These are phyloP conservation scores for Hypselothyrea guttata DNA, from an alignment of 2,888 invertebrate genomes.

Conservation along the genomic window DNA sequence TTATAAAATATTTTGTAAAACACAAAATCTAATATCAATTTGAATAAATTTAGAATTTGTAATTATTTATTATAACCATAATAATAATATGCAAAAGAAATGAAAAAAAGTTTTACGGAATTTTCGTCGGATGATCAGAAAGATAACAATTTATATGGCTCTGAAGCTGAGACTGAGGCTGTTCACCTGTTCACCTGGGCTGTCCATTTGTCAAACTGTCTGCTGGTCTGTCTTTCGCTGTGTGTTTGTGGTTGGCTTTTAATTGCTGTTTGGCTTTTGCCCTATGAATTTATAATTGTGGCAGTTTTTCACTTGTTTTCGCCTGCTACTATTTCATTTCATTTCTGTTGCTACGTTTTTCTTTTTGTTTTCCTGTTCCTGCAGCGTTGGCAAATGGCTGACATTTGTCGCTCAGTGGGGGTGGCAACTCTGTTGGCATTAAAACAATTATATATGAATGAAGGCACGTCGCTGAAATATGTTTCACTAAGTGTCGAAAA, in stretches of 20 bases:
- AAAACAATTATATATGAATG: conserved; percentile 62
- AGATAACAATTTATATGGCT: conserved; percentile 15
- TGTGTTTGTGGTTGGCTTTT: conserved; percentile 7
- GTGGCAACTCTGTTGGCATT: conserved; percentile 21
- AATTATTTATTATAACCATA: too few relatives aligned
- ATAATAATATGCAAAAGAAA: too few relatives aligned
- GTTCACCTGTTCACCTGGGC: not conserved
- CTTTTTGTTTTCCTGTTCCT: not conserved
- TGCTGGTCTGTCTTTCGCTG: not conserved
- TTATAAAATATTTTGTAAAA: too few relatives aligned
- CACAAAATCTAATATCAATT: too few relatives aligned
- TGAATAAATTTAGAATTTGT: too few relatives aligned
- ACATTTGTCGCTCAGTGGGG: conserved; percentile 22
- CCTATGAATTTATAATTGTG: conserved; percentile 50
- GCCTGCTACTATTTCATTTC: conserved; percentile 1
- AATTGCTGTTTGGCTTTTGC: conserved; percentile 29
- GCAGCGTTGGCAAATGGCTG: conserved; percentile 11
- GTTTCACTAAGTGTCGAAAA: conserved; percentile 64
- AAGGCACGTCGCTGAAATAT: conserved; percentile 63
- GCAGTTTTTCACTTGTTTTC: conserved; percentile 27
- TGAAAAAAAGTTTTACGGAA: too few relatives aligned
- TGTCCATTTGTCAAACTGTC: not conserved
- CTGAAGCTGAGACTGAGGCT: conserved; percentile 7
- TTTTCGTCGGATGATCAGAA: not conserved
- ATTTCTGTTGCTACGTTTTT: not conserved